Evolutionary conservation across 2,113 vertebrate genomes (phyloP).

Genomic region (Chamaea fasciata): DNA sequence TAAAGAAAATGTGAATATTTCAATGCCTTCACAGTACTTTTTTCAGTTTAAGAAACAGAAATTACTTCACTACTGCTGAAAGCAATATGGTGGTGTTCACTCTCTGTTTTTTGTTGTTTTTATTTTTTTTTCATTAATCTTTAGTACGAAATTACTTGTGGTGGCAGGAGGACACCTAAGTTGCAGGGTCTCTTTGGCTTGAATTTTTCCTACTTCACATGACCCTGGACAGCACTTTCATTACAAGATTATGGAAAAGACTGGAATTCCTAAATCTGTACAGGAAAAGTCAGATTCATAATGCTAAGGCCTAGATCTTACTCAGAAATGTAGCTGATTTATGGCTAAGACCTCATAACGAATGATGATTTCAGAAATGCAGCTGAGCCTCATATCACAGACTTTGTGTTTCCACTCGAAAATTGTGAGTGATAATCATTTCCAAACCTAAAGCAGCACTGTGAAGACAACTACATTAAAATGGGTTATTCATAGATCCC

Average conservation of each 20-base stretch:
- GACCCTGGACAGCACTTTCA: background rate
- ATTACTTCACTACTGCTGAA: background rate
- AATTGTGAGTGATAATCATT: background rate
- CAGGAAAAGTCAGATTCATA: background rate
- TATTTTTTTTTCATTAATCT: no score
- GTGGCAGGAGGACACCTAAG: background rate
- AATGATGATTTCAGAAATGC: background rate
- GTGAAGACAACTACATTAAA: background rate
- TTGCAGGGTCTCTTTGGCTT: background rate
- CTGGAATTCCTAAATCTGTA: background rate
- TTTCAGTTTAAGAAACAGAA: background rate
- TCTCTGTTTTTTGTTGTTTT: no score
- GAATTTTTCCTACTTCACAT: background rate
- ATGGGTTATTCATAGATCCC: background rate
- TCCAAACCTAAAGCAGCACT: background rate
- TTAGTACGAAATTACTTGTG: background rate
- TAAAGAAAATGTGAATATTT: background rate
- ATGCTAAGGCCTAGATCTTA: background rate
- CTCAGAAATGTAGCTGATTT: background rate
- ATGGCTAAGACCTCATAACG: background rate
- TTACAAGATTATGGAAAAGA: background rate
- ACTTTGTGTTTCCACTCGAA: background rate
- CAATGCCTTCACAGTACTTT: background rate
- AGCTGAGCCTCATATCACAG: background rate
- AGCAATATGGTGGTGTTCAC: rapidly evolving